Base-by-base conservation (phyloP, 2,113 vertebrate genomes). In the Pundamilia nyererei region DNA sequence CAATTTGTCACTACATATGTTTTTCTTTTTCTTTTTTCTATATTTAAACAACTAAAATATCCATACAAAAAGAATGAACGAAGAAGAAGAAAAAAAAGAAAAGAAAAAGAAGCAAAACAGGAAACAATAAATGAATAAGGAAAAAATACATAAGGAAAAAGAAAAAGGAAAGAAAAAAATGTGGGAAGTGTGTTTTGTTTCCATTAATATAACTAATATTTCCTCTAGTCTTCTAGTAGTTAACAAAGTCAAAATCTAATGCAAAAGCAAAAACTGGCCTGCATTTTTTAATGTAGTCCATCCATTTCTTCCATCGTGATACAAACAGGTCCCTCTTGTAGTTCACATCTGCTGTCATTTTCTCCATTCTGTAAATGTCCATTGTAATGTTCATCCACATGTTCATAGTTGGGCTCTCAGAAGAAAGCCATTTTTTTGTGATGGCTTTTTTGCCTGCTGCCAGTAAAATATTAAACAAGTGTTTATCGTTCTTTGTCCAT, bases 181-280 rank as follows among this genome's bases (percentile, higher is more conserved):
- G 9, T n/a, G n/a, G 19, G 49, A 3, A 53, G 49, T 53, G 19
- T 53, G 49, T 53, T 5, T 49, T n/a, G 9, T 53, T 53, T 53
- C 49, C 9, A 53, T 2, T 53, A 53, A n/a, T n/a, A 2, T n/a
- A n/a, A 53, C 49, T 53, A 53, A 53, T 53, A 53, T 53, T 53
- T 53, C 19, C 49, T 53, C 49, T n/a, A 3, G 3, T n/a, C 9
- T 1, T 53, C 1, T n/a, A 53, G 49, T 53, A 53, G 49, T 53
- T n/a, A 51, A 51, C 0, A 51, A 53, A n/a, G 19, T 53, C 19
- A 10, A 9, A 51, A 51, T 0, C 17, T n/a, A 5, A 51, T 19
- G 8, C 49, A n/a, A 53, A 53, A 53, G 9, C 49, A 9, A 49
- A 0, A 49, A 0, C 47, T n/a, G 49, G 5, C 17, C 49, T 51